Conservation (phyloP, 2,888 invertebrate genomes). For the Bibio marci region DNA sequence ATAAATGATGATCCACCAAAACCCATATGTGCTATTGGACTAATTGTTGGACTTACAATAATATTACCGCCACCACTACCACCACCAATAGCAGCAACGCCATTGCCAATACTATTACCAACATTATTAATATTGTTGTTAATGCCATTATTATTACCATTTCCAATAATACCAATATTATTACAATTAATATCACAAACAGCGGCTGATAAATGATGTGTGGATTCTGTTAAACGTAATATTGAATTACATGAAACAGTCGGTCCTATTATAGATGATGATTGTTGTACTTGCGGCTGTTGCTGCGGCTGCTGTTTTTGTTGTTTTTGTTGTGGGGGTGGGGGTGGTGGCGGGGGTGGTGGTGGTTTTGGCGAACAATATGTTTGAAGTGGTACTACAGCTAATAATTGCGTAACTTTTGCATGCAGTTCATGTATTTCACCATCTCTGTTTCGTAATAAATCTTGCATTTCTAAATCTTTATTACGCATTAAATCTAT, state of each 20-base stretch:
- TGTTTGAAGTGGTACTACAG: slow-evolving; percentile 44
- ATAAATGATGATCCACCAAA: slow-evolving; percentile 12
- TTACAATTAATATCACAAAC: too few species aligned
- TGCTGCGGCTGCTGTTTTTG: slow-evolving; percentile 14
- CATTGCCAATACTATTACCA: slow-evolving; percentile 2
- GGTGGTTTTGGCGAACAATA: slow-evolving; percentile 37
- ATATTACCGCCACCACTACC: too few species aligned
- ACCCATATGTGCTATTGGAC: slow-evolving; percentile 26
- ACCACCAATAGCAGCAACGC: slow-evolving; percentile 12
- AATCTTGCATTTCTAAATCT: slow-evolving; percentile 35
- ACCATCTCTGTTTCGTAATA: slow-evolving; percentile 70
- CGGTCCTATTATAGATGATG: too few species aligned
- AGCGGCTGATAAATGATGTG: slow-evolving; percentile 18
- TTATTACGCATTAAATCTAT: neutral
- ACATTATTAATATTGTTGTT: too few species aligned
- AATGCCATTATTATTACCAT: too few species aligned
- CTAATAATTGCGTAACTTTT: slow-evolving; percentile 83
- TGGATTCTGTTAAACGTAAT: slow-evolving; percentile 37
- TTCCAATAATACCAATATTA: too few species aligned
- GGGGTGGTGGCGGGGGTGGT: too few species aligned
- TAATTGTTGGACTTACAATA: too few species aligned
- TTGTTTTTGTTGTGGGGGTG: slow-evolving; percentile 5
- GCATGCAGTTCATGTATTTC: slow-evolving; percentile 82
- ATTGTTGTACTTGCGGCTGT: slow-evolving; percentile 5
- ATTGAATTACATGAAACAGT: slow-evolving; percentile 43